Percentiles rank a stretch among this genome's conserved stretches.
Conservation (phyloP, 2,113 vertebrate genomes). For the Brienomyrus longianalis region DNA sequence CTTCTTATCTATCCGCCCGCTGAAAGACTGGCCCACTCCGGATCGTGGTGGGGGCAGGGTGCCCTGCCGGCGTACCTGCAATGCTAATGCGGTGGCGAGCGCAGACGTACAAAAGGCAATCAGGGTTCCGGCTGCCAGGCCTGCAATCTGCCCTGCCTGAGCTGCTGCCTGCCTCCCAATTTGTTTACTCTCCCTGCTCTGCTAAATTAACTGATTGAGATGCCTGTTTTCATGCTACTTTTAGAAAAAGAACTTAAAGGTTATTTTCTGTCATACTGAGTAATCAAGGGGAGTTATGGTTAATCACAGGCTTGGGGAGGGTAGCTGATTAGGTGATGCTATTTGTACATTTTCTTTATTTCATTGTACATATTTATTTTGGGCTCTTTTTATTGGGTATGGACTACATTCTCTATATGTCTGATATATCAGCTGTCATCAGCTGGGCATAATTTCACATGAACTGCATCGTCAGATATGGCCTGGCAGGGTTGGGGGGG, state of each 20-base stretch:
- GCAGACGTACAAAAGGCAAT: slow-evolving; percentile 4
- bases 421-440: neutral
- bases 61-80: neutral
- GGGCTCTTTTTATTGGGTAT: no score
- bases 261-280: neutral
- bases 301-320: neutral
- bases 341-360: neutral
- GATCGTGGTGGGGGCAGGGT: neutral
- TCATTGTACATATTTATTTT: neutral
- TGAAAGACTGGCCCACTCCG: neutral
- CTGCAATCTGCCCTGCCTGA: neutral
- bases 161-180: neutral
- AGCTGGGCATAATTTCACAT: neutral
- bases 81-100: neutral
- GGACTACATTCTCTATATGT: neutral
- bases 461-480: neutral
- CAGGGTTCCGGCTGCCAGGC: neutral
- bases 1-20: neutral
- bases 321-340: neutral
- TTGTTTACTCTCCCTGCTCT: neutral
- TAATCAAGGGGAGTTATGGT: slow-evolving; percentile 11
- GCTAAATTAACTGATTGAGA: slow-evolving; percentile 1
- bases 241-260: slow-evolving; percentile 5
- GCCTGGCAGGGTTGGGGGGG: neutral
- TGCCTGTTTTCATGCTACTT: neutral